Conservation (phyloP, 2,797 vertebrate species). For the Tympanoctomys barrerae region DNA sequence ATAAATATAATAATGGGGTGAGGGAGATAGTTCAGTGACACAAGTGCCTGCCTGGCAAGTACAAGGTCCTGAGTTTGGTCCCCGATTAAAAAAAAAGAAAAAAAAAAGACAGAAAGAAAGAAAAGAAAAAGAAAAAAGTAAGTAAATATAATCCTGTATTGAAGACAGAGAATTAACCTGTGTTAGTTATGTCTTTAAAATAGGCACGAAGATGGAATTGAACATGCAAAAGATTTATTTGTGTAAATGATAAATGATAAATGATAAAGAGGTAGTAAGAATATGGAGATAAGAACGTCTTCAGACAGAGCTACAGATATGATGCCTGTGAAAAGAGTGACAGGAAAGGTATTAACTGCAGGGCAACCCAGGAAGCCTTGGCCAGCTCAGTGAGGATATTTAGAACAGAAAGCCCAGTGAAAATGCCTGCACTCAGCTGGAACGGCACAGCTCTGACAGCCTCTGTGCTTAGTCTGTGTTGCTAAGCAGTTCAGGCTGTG, state of each 20-base stretch:
- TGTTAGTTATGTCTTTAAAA: not conserved
- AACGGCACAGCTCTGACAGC: not conserved
- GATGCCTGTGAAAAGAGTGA: not conserved
- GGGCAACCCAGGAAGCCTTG: not conserved
- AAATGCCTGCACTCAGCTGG: fast-evolving
- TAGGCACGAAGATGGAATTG: not conserved
- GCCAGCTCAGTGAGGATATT: too few species aligned
- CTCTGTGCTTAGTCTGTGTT: not conserved
- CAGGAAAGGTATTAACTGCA: not conserved
- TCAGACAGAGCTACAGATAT: not conserved
- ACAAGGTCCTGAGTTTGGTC: too few species aligned
- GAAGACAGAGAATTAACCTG: not conserved
- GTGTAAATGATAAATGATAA: not conserved
- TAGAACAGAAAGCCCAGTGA: not conserved
- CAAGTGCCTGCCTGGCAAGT: too few species aligned
- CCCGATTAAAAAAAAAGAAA: too few species aligned
- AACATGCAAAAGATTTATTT: not conserved
- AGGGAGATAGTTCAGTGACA: too few species aligned
- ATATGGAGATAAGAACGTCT: not conserved
- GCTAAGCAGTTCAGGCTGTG: not conserved
- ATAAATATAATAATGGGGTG: not conserved
- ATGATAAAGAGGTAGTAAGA: not conserved
- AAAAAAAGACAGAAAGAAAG: too few species aligned
- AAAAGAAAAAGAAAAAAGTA: too few species aligned
- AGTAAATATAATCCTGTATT: not conserved